These are phyloP conservation scores for Schizopygopsis malacanthus DNA, from an alignment of 2,797 vertebrate genomes.

Conservation along the genomic window DNA sequence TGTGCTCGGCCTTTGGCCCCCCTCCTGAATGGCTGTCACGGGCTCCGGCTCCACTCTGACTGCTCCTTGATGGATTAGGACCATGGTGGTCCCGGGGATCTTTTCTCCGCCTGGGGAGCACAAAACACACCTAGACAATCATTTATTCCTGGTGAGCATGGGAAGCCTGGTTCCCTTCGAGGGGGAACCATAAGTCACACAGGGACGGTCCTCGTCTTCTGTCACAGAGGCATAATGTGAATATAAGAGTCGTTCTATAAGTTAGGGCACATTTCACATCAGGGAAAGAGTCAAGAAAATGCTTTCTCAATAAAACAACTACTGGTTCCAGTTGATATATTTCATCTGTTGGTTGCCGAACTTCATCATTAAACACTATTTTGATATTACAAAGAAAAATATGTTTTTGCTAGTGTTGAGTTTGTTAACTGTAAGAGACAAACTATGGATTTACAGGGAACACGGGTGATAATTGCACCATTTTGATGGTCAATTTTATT, in stretches of 20 bases:
- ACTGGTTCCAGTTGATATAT: background rate
- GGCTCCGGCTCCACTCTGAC: conserved; percentile 81
- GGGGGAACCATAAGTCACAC: background rate
- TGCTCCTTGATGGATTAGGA: conserved; percentile 82
- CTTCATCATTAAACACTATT: no score
- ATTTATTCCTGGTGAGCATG: conserved; percentile 62
- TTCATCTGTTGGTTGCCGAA: no score
- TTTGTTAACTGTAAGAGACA: no score
- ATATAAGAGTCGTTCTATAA: background rate
- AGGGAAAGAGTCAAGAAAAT: background rate
- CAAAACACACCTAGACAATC: conserved; percentile 68
- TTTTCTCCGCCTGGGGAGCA: conserved; percentile 77
- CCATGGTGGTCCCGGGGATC: conserved; percentile 79
- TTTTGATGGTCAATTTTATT: no score
- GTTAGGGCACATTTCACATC: background rate
- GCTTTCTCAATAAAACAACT: background rate
- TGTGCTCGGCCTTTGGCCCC: conserved; percentile 75
- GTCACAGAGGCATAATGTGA: background rate
- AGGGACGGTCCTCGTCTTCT: background rate
- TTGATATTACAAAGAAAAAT: no score
- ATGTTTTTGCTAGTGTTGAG: no score
- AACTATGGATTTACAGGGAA: no score
- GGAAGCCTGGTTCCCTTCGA: conserved; percentile 50
- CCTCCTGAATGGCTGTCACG: conserved; percentile 81
- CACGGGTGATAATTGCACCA: no score